phyloP scores from a whole-genome alignment of 35 echinoderm and acorn worm species.

The Lytechinus pictus region DNA sequence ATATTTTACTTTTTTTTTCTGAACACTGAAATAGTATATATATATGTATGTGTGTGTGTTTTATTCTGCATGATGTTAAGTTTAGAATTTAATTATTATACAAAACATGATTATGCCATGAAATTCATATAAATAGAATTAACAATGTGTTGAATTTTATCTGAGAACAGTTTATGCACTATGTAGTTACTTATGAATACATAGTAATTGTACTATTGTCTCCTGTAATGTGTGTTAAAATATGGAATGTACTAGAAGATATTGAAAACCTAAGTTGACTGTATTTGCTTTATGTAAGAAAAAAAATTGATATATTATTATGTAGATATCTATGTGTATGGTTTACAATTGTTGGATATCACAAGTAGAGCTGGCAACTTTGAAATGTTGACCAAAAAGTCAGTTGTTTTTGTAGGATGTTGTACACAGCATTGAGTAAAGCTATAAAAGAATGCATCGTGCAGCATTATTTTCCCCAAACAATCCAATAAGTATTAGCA shows the following conservation, averaged over 20 bases:
- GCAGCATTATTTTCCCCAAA: too few relatives aligned
- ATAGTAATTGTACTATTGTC: not conserved
- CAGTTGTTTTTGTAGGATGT: too few relatives aligned
- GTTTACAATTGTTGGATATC: not conserved
- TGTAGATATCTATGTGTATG: not conserved
- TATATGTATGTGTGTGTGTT: not conserved
- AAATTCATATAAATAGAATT: not conserved
- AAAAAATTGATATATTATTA: not conserved
- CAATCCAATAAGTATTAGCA: too few relatives aligned
- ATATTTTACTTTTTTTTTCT: not conserved
- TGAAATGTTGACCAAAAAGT: too few relatives aligned
- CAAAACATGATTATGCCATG: not conserved
- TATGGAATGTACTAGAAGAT: not conserved
- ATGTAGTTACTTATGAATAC: not conserved
- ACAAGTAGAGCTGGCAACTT: not conserved
- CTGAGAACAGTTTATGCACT: not conserved
- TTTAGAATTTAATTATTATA: not conserved
- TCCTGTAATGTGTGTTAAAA: not conserved
- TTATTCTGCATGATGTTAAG: not conserved
- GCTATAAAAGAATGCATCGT: too few relatives aligned
- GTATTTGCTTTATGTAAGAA: too few relatives aligned
- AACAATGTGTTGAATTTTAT: not conserved
- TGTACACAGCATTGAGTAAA: too few relatives aligned
- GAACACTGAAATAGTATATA: not conserved
- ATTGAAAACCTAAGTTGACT: too few relatives aligned